Evolutionary conservation across 2,888 invertebrate genomes (phyloP), one percentile per base, ranked within the genome.

Genomic region (Drosophila basisetae): DNA sequence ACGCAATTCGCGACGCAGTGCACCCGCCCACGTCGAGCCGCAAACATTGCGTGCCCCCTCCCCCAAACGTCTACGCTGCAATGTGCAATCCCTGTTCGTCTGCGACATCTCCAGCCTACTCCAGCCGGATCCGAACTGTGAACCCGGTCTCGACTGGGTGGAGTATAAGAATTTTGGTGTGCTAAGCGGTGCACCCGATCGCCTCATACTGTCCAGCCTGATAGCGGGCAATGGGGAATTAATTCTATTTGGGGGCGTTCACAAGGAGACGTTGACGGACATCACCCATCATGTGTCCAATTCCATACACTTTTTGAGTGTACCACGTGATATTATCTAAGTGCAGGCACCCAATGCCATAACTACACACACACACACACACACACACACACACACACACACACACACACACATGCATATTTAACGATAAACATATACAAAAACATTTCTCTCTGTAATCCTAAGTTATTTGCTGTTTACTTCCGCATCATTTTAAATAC

Each of bases 201-300:
- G 98, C 91, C 95, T 98, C 58, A 97, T 98, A 80, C 95, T 98
- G 89, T 98, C 98, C 92, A 96, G 98, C 39, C 94, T 99, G 84
- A 96, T 98, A 7, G 95, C 96, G 78, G 99, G 98, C 18, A 96
- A 97, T 91, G 97, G 97, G 16, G 99, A 99, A 94, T 94, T 99
- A 35, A 96, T 99, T 63, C 96, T 99, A 95, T 99, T 99, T 94
- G 99, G 99, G n/a, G 99, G 99, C 68, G 97, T 99, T 80, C 96
- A 96, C 87, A 97, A 97, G 92, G 96, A 97, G 92, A 95, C 95
- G 73, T 93, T 95, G 74, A 95, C 95, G 90, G 93, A 92, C 73
- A 92, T 93, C 66, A 95, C 95, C 83, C 95, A 95, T 91, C 95
- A 96, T 93, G 96, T 96, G 90, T 96, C 96, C 49, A 97, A 97